Evolutionary conservation across 2,888 invertebrate genomes (phyloP).

Genomic region (Melanchra persicariae): DNA sequence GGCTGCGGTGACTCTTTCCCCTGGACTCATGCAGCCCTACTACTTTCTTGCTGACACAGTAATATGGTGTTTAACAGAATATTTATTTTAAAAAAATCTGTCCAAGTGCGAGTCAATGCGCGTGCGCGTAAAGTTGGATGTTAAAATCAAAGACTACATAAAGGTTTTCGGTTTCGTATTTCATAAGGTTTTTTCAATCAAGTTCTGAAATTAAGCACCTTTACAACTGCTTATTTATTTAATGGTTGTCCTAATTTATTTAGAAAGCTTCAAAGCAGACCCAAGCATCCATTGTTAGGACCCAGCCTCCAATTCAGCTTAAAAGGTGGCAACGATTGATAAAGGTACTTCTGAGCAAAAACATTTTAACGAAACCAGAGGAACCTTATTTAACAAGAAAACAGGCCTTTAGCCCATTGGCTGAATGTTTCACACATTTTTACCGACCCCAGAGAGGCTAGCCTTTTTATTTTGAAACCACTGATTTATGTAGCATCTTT

Average conservation of each 20-base stretch:
- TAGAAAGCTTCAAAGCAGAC: background rate
- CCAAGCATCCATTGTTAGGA: too few relatives aligned
- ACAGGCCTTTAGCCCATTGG: conserved; percentile 1
- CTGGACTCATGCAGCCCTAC: too few relatives aligned
- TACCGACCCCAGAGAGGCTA: background rate
- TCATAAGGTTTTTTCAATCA: too few relatives aligned
- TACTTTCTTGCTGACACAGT: too few relatives aligned
- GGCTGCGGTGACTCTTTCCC: too few relatives aligned
- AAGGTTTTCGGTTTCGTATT: too few relatives aligned
- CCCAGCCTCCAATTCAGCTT: background rate
- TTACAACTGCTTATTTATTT: background rate
- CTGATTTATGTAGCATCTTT: conserved; percentile 36
- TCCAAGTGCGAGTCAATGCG: too few relatives aligned
- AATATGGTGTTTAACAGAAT: too few relatives aligned
- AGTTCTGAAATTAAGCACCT: too few relatives aligned
- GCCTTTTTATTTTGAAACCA: conserved; percentile 40
- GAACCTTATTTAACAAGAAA: conserved; percentile 8
- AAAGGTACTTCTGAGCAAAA: conserved; percentile 27
- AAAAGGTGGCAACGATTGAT: conserved; percentile 8
- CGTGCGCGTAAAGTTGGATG: too few relatives aligned
- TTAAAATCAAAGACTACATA: too few relatives aligned
- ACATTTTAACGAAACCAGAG: background rate
- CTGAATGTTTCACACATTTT: conserved; percentile 21
- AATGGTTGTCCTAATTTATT: background rate
- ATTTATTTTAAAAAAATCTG: too few relatives aligned